Percentiles rank a stretch among this genome's conserved stretches.
These are phyloP conservation scores for Rhodophaea formosa DNA, from an alignment of 2,888 invertebrate genomes.

Conservation along the genomic window DNA sequence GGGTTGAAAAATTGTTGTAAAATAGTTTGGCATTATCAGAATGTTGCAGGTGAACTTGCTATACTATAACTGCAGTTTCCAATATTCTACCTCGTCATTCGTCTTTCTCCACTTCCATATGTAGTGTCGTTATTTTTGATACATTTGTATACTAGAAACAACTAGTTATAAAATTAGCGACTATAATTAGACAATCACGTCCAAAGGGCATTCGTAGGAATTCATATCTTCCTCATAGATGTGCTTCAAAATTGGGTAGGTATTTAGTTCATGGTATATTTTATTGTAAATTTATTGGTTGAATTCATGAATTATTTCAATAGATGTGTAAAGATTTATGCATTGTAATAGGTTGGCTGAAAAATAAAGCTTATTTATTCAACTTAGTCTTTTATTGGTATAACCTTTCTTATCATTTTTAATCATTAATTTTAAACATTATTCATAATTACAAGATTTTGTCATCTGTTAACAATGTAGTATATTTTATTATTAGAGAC, in stretches of 20 bases:
- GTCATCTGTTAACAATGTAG: too few species aligned
- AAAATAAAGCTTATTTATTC: slow-evolving; percentile 82
- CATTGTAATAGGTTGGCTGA: slow-evolving; percentile 79
- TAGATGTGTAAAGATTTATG: slow-evolving; percentile 62
- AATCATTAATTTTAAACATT: too few species aligned
- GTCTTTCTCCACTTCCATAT: not conserved
- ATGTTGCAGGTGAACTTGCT: not conserved
- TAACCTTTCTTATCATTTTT: not conserved
- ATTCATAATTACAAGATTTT: too few species aligned
- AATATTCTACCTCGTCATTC: slow-evolving; percentile 13
- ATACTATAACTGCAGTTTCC: not conserved
- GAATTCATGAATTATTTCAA: slow-evolving; percentile 49
- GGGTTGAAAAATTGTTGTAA: too few species aligned
- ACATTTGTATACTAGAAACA: slow-evolving; percentile 12
- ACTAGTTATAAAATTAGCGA: not conserved
- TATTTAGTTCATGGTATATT: slow-evolving; percentile 38
- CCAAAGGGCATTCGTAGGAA: not conserved
- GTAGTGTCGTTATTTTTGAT: slow-evolving; percentile 12
- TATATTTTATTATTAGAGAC: too few species aligned
- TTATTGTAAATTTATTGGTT: slow-evolving; percentile 44
- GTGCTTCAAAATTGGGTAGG: slow-evolving; percentile 25
- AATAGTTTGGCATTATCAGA: not conserved
- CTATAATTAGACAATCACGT: not conserved
- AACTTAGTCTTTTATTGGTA: slow-evolving; percentile 40
- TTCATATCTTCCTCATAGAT: not conserved